Conservation (phyloP, 2,888 invertebrate genomes). For the Habroteleia sp. region DNA sequence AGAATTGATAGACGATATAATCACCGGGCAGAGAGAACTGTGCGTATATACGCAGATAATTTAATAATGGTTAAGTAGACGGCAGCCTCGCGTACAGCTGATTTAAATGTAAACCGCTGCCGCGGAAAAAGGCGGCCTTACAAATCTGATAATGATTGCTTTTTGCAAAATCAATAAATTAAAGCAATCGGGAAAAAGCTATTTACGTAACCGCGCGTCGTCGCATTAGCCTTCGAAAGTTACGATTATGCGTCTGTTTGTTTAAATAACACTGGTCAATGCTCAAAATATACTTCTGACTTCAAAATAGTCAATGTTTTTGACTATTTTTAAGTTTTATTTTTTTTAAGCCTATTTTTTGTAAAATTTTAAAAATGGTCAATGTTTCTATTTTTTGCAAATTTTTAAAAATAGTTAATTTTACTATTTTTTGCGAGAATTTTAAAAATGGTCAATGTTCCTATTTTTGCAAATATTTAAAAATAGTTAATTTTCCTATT, state of each 20-base stretch:
- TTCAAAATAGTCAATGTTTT: no score
- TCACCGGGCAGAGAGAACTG: conserved; percentile 65
- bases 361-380: no score
- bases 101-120: conserved; percentile 46
- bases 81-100: conserved; percentile 35
- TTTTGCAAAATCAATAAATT: conserved; percentile 50
- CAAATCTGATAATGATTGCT: conserved; percentile 54
- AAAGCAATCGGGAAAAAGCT: conserved; percentile 18
- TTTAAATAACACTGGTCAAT: no score
- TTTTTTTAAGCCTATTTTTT: no score
- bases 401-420: no score
- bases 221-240: conserved; percentile 1
- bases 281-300: no score
- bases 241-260: conserved; percentile 13
- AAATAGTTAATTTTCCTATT: no score
- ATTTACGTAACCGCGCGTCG: background rate
- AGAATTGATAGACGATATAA: conserved; percentile 76
- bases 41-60: conserved; percentile 69
- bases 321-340: no score
- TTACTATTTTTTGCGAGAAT: no score
- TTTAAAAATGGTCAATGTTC: no score
- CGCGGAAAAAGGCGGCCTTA: conserved; percentile 22
- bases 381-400: no score
- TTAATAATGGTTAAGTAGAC: conserved; percentile 74
- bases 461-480: no score